Evolutionary conservation across 2,888 invertebrate species (phyloP), one percentile per base, ranked within the genome.

Genomic region (Adela reaumurella): DNA sequence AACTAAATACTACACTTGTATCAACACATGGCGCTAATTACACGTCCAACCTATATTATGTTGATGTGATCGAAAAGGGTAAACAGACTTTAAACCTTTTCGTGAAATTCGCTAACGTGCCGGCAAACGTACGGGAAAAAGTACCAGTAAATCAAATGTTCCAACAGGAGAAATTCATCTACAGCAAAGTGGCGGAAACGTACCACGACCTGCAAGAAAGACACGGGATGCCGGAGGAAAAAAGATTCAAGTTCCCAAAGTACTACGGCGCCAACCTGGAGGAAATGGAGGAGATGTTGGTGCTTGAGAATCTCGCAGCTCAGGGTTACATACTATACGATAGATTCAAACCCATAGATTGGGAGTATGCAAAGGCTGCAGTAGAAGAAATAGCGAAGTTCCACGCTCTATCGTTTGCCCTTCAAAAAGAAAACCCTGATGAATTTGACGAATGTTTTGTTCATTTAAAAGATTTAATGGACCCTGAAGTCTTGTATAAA

Each of bases 351-450:
- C 52, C 61, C 2, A 50, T 68, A 2, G 56, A 60, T 49, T 63
- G 62, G 59, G 57, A 58, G 8, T 62, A 67, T 16, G 59, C 65
- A 1, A 46, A 57, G 0, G 46, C 55, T 17, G 53, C 62, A 2
- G 50, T 64, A 1, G 53, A 57, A 43, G 57, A 57, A 17, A 48
- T 67, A 35, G 66, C 64, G 0, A 64, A 62, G 51, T 59, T 66
- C 6, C 68, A 69, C 53, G 68, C 67, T 0, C 50, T 66, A 2
- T 64, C 68, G 0, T 58, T 67, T 17, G 67, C 65, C 0, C 58
- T 60, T 47, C 54, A 53, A 14, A 56, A 59, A 20, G 58, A 62
- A 41, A 17, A 60, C n/a, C 65, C 63, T 3, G 58, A 62, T n/a
- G n/a, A n/a, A n/a, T n/a, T n/a, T n/a, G n/a, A n/a, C n/a, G n/a